Evolutionary conservation across 2,888 invertebrate genomes (phyloP), one percentile per base, ranked within the genome.

Genomic region (Leucania comma): DNA sequence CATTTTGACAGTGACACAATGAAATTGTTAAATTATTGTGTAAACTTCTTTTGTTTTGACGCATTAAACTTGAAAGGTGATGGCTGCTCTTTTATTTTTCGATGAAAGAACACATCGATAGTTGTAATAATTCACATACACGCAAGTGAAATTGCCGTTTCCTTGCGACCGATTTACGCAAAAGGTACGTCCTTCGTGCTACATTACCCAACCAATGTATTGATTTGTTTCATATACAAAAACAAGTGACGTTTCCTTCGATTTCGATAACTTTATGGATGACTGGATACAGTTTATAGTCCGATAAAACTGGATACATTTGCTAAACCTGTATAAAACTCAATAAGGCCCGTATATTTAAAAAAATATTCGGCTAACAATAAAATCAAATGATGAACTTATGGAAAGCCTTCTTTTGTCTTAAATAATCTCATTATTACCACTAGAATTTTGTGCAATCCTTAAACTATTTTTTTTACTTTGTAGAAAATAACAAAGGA

Each of bases 81-180:
- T 70, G 59, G 62, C 46, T 56, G 63, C n/a, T 70, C 32, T 60
- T 67, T 74, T 66, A 70, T 75, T 68, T 72, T 29, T 38, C 60
- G 62, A 80, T 70, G 60, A 77, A 76, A 65, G 73, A 73, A 75
- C 62, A 64, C 42, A 77, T 74, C 54, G n/a, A 20, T 42, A 42
- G 64, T 75, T 81, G 67, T 65, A 73, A 69, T 72, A 72, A 69
- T 81, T 86, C 83, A 75, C 59, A 69, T 61, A 81, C 89, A 91
- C 86, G 90, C 89, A 81, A 88, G 83, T 79, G 82, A 88, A 91
- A 90, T 87, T 87, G 72, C 84, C 58, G 75, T 88, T 89, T 90
- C 89, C 88, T 85, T 74, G 83, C 83, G 73, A 85, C 82, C 84
- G 85, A 85, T 90, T 92, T 91, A 77, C 90, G 90, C 85, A 90